Evolutionary conservation across 2,797 vertebrate species (phyloP), one percentile per base, ranked within the genome.

Genomic region (Hipposideros larvatus): DNA sequence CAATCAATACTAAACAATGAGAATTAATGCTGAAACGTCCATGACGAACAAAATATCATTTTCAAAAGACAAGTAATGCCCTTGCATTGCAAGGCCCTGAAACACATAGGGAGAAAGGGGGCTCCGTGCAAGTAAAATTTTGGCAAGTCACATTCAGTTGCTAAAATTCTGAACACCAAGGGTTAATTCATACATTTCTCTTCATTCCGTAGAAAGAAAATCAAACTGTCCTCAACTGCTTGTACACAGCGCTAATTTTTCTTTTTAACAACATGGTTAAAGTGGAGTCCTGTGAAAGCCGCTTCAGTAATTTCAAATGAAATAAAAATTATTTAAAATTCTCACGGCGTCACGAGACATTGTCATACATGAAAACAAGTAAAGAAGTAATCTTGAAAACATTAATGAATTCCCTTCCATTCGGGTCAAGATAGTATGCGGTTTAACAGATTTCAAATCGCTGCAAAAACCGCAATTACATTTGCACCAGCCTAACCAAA

Each of bases 111-210:
- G 8, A 21, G 11, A 16, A 37, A 15, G 24, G 5, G 3, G 26
- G 19, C 28, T 7, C 0, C 0, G 18, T 37, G 4, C 10, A n/a
- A 63, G 11, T 4, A 8, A 55, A 48, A 53, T n/a, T 41, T 7
- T 1, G 65, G 73, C 63, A 63, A 65, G 46, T 53, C 46, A 7
- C 10, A 13, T 11, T 70, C 26, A 5, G 6, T 37, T 63, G 14
- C 59, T 22, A 79, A 28, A 86, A 79, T 53, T 59, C 53, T 63
- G 43, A 55, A 11, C 37, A 61, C 59, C 59, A 61, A 28, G 59
- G 26, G 22, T 28, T 61, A 61, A 61, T 28, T 13, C 6, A 4
- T 59, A 13, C 13, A 61, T 4, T 26, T 59, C 22, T 26, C 24
- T 59, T 13, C 55, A 10, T 22, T 59, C 24, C 26, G 57, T 59